Evolutionary conservation across 2,888 invertebrate genomes (phyloP), one percentile per base, ranked within the genome.

Genomic region (Sarcophaga subvicina): DNA sequence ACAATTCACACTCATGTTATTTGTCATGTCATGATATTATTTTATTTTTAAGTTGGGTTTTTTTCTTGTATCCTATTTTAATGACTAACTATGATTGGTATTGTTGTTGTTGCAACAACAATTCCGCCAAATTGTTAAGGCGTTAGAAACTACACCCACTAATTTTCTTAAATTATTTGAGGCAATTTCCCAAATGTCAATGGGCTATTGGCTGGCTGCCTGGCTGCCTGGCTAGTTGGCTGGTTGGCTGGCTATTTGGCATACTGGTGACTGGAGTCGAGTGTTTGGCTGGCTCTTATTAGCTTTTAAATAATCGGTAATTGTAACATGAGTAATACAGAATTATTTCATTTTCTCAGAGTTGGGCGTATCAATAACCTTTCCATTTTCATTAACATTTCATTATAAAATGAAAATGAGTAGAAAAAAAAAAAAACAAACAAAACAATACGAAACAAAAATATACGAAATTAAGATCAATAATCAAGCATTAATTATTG

Each of bases 91-190:
- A 47, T 47, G 49, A 70, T 27, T 20, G n/a, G 49, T 77, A 54
- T 20, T 78, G 75, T 66, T 75, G 11, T 62, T 62, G n/a, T 14
- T 45, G 20, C n/a, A 20, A 64, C 11, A 66, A 27, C n/a, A 76
- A 72, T 67, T 85, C 62, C 45, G 80, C 12, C 72, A 83, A 88
- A 85, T 88, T 83, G 83, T 70, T 80, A 70, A 85, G 87, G 85
- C 87, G 85, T 88, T 88, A 85, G 37, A 75, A 85, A 64, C 83
- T 80, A 88, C 87, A 70, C 87, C 85, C 87, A 81, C 87, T 37
- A 78, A 77, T 83, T 76, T 78, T 71, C 78, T 77, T 64, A 63
- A 71, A 70, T 71, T 62, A 60, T 73, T 83, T 62, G 12, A 62
- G 71, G 59, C 67, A 82, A 76, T 87, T 84, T 81, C 76, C 63